phyloP scores from a whole-genome alignment of 2,888 invertebrate species.

The Sarcophaga variegata region DNA sequence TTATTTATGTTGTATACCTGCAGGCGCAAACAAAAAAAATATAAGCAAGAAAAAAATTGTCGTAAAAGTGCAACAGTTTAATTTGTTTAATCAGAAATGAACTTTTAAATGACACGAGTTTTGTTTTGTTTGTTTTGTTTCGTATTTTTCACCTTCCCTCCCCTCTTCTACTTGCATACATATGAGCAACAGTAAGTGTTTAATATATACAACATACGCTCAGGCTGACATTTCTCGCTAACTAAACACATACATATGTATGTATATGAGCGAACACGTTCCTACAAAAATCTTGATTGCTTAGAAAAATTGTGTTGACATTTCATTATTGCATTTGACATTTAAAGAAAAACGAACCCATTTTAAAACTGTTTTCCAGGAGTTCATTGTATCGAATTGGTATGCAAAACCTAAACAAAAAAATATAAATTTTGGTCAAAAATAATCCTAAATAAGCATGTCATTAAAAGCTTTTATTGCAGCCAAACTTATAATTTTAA shows the following conservation, averaged over 20 bases:
- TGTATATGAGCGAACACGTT: background rate
- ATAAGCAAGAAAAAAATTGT: background rate
- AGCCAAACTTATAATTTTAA: too few relatives aligned
- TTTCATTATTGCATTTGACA: constrained; percentile 12
- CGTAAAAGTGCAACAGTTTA: background rate
- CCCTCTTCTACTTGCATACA: background rate
- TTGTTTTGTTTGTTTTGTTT: background rate
- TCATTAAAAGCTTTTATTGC: background rate
- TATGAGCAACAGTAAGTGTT: too few relatives aligned
- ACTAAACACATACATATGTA: background rate
- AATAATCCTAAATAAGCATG: background rate
- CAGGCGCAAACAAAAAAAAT: background rate
- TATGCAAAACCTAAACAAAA: too few relatives aligned
- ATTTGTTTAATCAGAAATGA: constrained; percentile 19
- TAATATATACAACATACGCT: background rate
- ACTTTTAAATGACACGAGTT: constrained; percentile 53
- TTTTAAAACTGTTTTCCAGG: background rate
- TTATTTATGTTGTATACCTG: background rate
- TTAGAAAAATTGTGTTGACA: constrained; percentile 28
- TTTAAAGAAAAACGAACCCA: constrained; percentile 5
- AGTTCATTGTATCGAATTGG: too few relatives aligned
- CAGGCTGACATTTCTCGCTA: constrained; percentile 22
- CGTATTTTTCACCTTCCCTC: background rate
- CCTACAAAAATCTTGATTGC: background rate
- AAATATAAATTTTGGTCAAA: too few relatives aligned